Percentiles rank a stretch among this genome's conserved stretches.
phyloP scores from a whole-genome alignment of 2,888 invertebrate species.

The Synergus japonicus region DNA sequence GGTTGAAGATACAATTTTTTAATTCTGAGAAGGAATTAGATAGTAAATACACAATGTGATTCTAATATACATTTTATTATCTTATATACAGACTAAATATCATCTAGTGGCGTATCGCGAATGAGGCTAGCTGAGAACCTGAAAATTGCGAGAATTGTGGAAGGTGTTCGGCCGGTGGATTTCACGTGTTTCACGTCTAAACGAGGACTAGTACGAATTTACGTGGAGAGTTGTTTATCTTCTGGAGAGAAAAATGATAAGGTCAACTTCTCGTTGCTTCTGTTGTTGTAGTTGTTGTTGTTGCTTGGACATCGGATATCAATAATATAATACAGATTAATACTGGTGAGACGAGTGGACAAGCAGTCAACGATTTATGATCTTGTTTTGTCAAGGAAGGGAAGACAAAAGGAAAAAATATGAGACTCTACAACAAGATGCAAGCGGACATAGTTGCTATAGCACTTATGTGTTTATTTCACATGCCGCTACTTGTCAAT shows the following conservation, averaged over 20 bases:
- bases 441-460: neutral
- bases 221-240: neutral
- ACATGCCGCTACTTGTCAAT: conserved; percentile 9
- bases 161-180: neutral
- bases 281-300: neutral
- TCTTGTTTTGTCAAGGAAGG: neutral
- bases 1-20: neutral
- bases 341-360: neutral
- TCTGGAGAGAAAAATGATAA: neutral
- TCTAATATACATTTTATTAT: neutral
- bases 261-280: neutral
- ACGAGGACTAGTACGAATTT: neutral
- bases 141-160: neutral
- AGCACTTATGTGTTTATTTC: conserved; percentile 22
- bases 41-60: neutral
- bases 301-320: neutral
- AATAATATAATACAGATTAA: neutral
- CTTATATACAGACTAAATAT: neutral
- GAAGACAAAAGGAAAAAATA: neutral
- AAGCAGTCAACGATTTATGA: neutral
- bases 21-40: neutral
- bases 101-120: neutral
- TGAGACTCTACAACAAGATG: neutral
- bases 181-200: neutral
- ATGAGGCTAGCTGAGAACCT: neutral